Evolutionary conservation across 2,888 invertebrate genomes (phyloP).

Genomic region (Drosophila birchii): DNA sequence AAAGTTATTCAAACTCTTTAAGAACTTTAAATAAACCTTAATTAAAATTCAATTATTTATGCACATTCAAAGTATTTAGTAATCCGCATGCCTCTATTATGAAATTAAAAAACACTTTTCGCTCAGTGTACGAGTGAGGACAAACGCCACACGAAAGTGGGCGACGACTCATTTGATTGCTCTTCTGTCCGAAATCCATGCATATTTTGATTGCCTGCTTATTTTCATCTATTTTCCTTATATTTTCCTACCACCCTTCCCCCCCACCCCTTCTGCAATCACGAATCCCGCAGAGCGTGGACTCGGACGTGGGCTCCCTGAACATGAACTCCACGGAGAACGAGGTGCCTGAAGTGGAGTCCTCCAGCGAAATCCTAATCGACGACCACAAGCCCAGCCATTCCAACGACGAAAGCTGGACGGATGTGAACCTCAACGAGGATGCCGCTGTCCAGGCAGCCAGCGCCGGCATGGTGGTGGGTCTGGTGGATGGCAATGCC

Average conservation of each 20-base stretch:
- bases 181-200: slow-evolving; percentile 43
- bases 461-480: slow-evolving; percentile 64
- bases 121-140: slow-evolving; percentile 14
- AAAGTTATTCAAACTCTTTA: not conserved
- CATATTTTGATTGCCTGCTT: slow-evolving; percentile 52
- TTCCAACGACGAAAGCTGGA: slow-evolving; percentile 95
- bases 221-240: slow-evolving; percentile 15
- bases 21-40: not conserved
- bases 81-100: not conserved
- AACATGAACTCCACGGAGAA: slow-evolving; percentile 90
- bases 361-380: slow-evolving; percentile 88
- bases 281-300: slow-evolving; percentile 89
- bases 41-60: not conserved
- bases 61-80: not conserved
- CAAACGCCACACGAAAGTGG: slow-evolving; percentile 23
- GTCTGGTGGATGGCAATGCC: slow-evolving; percentile 52
- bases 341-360: slow-evolving; percentile 89
- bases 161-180: slow-evolving; percentile 38
- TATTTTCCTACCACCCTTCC: not conserved
- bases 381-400: slow-evolving; percentile 90
- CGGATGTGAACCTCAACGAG: slow-evolving; percentile 95
- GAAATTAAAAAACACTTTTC: not conserved
- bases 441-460: slow-evolving; percentile 86
- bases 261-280: too few relatives aligned
- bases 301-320: slow-evolving; percentile 92